phyloP scores from a whole-genome alignment of 2,797 vertebrate genomes.

The Decapterus maruadsi region DNA sequence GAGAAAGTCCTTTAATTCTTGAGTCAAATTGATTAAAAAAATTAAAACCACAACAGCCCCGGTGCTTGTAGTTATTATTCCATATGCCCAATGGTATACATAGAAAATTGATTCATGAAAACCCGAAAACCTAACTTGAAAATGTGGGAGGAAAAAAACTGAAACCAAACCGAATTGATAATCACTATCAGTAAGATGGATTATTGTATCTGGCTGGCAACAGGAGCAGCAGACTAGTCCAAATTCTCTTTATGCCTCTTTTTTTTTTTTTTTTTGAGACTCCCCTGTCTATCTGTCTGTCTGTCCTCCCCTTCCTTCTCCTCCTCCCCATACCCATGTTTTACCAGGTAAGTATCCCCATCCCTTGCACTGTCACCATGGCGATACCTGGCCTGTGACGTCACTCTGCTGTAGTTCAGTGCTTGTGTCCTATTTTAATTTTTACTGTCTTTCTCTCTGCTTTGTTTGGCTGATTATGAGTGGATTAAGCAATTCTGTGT shows the following conservation, averaged over 20 bases:
- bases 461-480: slow-evolving; percentile 99
- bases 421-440: slow-evolving; percentile 93
- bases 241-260: slow-evolving; percentile 84
- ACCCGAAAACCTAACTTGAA: slow-evolving; percentile 27
- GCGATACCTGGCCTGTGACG: slow-evolving; percentile 94
- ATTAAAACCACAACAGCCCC: slow-evolving; percentile 1
- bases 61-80: slow-evolving; percentile 55
- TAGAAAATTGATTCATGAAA: slow-evolving; percentile 56
- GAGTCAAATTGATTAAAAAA: not conserved
- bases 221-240: slow-evolving; percentile 87
- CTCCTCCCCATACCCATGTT: slow-evolving; percentile 79
- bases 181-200: slow-evolving; percentile 77
- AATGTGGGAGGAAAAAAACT: slow-evolving; percentile 73
- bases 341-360: slow-evolving; percentile 94
- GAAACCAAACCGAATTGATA: slow-evolving; percentile 86
- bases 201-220: slow-evolving; percentile 84
- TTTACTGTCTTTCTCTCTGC: slow-evolving; percentile 93
- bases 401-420: slow-evolving; percentile 99
- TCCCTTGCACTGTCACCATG: slow-evolving; percentile 95
- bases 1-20: not conserved
- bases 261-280: slow-evolving; percentile 85
- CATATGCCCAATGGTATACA: slow-evolving; percentile 95
- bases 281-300: slow-evolving; percentile 79
- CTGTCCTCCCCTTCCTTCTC: slow-evolving; percentile 68
- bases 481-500: slow-evolving; percentile 96